phyloP scores from a whole-genome alignment of 2,888 invertebrate genomes.

The Adela reaumurella region DNA sequence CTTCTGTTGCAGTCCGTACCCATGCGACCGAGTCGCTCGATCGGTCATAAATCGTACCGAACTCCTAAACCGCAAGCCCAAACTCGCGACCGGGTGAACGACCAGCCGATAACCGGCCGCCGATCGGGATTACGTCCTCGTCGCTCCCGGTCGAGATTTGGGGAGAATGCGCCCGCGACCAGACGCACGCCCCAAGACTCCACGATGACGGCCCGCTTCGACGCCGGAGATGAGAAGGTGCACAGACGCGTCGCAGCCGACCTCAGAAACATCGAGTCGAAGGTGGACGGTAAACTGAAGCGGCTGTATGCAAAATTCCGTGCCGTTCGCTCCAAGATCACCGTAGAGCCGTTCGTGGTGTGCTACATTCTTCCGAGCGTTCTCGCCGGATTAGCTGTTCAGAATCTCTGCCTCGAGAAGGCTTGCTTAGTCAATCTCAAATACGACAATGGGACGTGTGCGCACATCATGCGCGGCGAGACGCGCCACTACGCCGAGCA shows the following conservation, averaged over 20 bases:
- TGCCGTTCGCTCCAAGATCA: slow-evolving; percentile 42
- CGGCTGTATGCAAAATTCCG: slow-evolving; percentile 37
- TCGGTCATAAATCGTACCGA: not conserved
- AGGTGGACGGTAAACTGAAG: slow-evolving; percentile 33
- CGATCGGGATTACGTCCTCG: not conserved
- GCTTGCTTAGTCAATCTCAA: slow-evolving; percentile 54
- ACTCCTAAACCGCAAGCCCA: not conserved
- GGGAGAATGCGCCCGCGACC: not conserved
- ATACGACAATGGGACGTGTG: slow-evolving; percentile 52
- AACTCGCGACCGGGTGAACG: not conserved
- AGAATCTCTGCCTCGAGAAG: slow-evolving; percentile 56
- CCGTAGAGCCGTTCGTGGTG: slow-evolving; percentile 66
- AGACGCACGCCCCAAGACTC: too few relatives aligned
- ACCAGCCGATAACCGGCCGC: not conserved
- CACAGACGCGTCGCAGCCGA: slow-evolving; percentile 26
- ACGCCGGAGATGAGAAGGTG: slow-evolving; percentile 29
- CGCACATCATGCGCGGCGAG: slow-evolving; percentile 41
- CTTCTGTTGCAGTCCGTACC: slow-evolving; percentile 6
- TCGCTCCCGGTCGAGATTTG: not conserved
- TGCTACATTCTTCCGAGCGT: slow-evolving; percentile 65
- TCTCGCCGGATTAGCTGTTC: slow-evolving; percentile 59
- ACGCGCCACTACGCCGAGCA: slow-evolving; percentile 36
- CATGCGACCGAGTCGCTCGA: not conserved
- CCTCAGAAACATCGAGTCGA: slow-evolving; percentile 28
- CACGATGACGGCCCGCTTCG: slow-evolving; percentile 46